These are phyloP conservation scores for Phrynocephalus guinanensis DNA, from an alignment of 2,797 vertebrate species.

Conservation along the genomic window DNA sequence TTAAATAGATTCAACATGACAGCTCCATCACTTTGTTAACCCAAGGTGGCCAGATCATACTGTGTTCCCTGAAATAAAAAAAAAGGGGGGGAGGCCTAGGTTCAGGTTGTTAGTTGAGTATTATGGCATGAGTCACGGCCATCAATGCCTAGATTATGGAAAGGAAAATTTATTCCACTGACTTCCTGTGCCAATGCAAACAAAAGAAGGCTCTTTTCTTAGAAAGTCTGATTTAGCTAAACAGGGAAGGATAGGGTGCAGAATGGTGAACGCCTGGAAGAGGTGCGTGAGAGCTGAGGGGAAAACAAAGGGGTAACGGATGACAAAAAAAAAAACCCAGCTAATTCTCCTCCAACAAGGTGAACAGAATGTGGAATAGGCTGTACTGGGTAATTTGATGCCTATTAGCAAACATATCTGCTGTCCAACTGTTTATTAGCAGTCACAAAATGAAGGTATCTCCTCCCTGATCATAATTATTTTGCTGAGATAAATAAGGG, in stretches of 20 bases:
- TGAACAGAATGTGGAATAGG: neutral
- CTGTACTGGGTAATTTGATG: neutral
- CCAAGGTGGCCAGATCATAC: constrained; percentile 45
- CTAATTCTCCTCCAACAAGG: neutral
- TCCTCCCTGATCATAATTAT: neutral
- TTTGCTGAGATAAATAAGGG: neutral
- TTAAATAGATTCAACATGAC: constrained; percentile 51
- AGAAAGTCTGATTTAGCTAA: constrained; percentile 58
- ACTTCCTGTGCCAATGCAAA: constrained; percentile 48
- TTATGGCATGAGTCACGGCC: constrained; percentile 48
- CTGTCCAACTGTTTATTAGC: neutral
- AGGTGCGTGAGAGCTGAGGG: constrained; percentile 24
- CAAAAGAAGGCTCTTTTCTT: constrained; percentile 47
- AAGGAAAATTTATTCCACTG: constrained; percentile 32
- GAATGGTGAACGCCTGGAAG: constrained; percentile 45
- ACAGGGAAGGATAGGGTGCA: constrained; percentile 50
- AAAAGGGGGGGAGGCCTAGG: constrained; percentile 29
- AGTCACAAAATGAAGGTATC: neutral
- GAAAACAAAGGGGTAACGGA: constrained; percentile 46
- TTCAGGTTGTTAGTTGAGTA: constrained; percentile 48
- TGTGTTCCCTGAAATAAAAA: constrained; percentile 40
- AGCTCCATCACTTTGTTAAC: constrained; percentile 27
- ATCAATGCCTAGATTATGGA: constrained; percentile 40
- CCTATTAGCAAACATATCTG: neutral
- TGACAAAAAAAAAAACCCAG: neutral